Percentiles rank a stretch among this genome's conserved stretches.
phyloP scores from a whole-genome alignment of 1,140 invertebrate species.

The Tenebrio molitor region DNA sequence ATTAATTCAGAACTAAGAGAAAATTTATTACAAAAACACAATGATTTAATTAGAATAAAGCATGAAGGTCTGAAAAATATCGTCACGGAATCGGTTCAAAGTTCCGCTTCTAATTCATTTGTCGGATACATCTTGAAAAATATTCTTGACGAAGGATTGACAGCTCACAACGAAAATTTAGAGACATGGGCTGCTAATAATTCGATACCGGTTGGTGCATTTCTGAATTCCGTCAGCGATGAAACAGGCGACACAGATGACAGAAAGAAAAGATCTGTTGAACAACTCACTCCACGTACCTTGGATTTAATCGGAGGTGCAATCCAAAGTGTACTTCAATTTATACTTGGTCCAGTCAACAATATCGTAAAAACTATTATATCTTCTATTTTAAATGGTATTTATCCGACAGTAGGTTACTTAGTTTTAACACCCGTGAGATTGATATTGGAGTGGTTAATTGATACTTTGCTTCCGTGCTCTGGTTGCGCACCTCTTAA shows the following conservation, averaged over 20 bases:
- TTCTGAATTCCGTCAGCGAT: neutral
- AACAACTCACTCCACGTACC: neutral
- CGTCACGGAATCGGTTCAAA: neutral
- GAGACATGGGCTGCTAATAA: neutral
- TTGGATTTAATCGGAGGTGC: neutral
- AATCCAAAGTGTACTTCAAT: neutral
- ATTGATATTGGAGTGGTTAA: neutral
- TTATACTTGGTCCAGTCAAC: neutral
- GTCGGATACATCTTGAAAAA: neutral
- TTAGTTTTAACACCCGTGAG: constrained; percentile 7
- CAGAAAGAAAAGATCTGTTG: constrained; percentile 1
- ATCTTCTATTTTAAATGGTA: neutral
- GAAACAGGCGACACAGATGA: neutral
- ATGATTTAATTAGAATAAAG: constrained; percentile 22
- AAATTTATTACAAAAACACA: constrained; percentile 9
- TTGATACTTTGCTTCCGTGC: constrained; percentile 14
- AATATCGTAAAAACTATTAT: neutral
- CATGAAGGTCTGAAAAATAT: neutral
- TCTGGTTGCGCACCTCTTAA: constrained; percentile 6
- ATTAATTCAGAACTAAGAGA: constrained; percentile 16
- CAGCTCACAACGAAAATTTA: neutral
- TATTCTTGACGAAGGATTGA: neutral
- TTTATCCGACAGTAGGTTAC: constrained; percentile 12
- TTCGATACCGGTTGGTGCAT: neutral
- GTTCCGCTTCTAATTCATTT: neutral